phyloP scores from a whole-genome alignment of 35 echinoderm and acorn worm genomes.

The Holothuria glaberrima region DNA sequence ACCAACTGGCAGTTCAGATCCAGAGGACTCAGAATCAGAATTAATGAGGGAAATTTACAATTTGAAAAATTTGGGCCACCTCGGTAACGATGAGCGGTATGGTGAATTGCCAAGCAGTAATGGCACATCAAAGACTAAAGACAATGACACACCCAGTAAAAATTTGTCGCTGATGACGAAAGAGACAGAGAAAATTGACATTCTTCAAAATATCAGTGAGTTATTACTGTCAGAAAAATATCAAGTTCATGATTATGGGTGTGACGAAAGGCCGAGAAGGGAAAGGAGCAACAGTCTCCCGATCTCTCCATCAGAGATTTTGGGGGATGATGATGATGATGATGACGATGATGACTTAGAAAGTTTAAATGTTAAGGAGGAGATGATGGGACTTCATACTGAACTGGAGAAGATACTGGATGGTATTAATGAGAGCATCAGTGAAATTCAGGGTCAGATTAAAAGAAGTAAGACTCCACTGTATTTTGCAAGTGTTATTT shows the following conservation, averaged over 20 bases:
- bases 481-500: no score
- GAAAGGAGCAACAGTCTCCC: constrained; percentile 91
- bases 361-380: constrained; percentile 44
- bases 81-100: not conserved
- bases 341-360: constrained; percentile 17
- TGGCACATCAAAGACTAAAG: not conserved
- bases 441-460: constrained; percentile 86
- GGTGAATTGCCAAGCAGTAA: constrained; percentile 3
- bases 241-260: not conserved
- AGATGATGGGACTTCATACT: constrained; percentile 67
- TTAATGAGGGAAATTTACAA: constrained; percentile 94
- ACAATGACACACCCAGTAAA: not conserved
- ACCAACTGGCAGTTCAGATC: constrained; percentile 44
- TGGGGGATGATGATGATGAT: constrained; percentile 23
- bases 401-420: constrained; percentile 88
- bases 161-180: not conserved
- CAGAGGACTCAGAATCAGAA: constrained; percentile 82
- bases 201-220: constrained; percentile 83
- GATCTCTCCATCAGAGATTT: constrained; percentile 53
- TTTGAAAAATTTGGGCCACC: constrained; percentile 83
- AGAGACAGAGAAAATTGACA: constrained; percentile 88
- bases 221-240: constrained; percentile 73
- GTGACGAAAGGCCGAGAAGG: constrained; percentile 7
- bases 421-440: constrained; percentile 95
- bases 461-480: constrained; percentile 39